Percentiles rank a stretch among this genome's conserved stretches.
phyloP scores from a whole-genome alignment of 2,888 invertebrate genomes.

The Dermolepida albohirtum region DNA sequence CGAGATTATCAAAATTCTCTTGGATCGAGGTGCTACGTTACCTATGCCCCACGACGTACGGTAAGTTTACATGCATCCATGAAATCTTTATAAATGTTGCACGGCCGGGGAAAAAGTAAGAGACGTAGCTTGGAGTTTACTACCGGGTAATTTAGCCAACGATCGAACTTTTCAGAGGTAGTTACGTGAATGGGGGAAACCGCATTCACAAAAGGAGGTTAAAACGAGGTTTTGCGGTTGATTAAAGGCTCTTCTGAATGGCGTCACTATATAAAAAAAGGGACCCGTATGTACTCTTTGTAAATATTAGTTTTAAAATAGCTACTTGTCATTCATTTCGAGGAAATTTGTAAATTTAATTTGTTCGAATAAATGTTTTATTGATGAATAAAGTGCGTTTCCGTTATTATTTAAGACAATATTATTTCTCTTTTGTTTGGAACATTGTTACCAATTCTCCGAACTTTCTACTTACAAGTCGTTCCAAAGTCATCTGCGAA shows the following conservation, averaged over 20 bases:
- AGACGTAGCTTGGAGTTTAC: neutral
- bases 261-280: too few relatives aligned
- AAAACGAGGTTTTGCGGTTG: slow-evolving; percentile 9
- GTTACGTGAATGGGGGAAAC: neutral
- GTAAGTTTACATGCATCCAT: slow-evolving; percentile 59
- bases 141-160: neutral
- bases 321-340: too few relatives aligned
- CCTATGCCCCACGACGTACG: slow-evolving; percentile 96
- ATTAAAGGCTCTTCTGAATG: neutral
- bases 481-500: too few relatives aligned
- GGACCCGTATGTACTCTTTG: too few relatives aligned
- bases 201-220: neutral
- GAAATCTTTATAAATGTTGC: neutral
- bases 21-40: slow-evolving; percentile 93
- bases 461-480: too few relatives aligned
- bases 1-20: slow-evolving; percentile 97
- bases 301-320: too few relatives aligned
- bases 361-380: too few relatives aligned
- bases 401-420: too few relatives aligned
- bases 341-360: too few relatives aligned
- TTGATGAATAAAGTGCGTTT: too few relatives aligned
- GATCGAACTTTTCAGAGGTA: neutral
- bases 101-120: neutral
- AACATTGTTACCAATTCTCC: too few relatives aligned
- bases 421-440: too few relatives aligned